Evolutionary conservation across 2,113 vertebrate genomes (phyloP).

Genomic region (Panthera tigris): DNA sequence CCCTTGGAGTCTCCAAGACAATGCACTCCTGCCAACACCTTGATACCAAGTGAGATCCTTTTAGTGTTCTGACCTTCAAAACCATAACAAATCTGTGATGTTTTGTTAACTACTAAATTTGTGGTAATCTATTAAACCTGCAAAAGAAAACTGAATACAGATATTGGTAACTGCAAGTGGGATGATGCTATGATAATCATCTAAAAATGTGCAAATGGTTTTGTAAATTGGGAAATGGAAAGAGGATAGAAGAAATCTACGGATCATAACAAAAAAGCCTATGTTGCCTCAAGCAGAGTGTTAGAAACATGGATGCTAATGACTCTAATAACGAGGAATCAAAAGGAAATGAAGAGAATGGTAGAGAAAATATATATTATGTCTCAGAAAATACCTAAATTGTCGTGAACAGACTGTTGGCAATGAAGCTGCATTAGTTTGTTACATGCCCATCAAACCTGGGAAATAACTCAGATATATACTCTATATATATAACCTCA

Average conservation of each 20-base stretch:
- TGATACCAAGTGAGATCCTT: background rate
- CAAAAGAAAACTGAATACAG: background rate
- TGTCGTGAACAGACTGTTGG: background rate
- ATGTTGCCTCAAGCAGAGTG: background rate
- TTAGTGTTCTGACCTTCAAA: background rate
- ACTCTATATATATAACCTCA: background rate
- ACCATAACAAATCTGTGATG: background rate
- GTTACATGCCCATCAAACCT: background rate
- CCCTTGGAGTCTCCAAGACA: background rate
- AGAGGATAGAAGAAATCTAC: background rate
- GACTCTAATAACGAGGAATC: background rate
- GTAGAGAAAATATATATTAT: background rate
- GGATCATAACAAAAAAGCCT: background rate
- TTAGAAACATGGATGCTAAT: background rate
- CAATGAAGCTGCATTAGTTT: background rate
- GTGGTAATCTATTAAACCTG: background rate
- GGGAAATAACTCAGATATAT: background rate
- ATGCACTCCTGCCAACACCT: background rate
- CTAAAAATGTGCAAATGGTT: background rate
- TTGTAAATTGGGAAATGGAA: background rate
- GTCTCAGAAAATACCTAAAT: background rate
- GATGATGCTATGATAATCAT: background rate
- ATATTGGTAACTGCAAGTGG: background rate
- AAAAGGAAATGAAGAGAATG: background rate
- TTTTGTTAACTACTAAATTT: background rate